Evolutionary conservation across 1,140 invertebrate species (phyloP).

Genomic region (Thaumatotibia leucotreta): DNA sequence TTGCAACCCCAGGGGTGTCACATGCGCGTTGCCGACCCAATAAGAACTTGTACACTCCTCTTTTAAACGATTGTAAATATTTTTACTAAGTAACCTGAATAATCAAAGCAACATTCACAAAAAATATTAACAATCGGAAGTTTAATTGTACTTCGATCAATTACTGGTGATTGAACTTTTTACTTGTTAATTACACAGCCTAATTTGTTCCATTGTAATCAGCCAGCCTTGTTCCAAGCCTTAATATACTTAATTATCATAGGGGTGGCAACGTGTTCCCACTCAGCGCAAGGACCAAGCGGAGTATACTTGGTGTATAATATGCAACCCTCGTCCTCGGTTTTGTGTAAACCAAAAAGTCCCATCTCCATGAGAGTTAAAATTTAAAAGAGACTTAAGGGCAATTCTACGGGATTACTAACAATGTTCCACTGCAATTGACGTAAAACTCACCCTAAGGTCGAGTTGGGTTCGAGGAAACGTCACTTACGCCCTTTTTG

Average conservation of each 20-base stretch:
- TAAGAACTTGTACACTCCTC: no score
- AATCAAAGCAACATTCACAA: no score
- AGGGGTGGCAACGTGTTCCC: not conserved
- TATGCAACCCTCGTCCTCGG: constrained; percentile 45
- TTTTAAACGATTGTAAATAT: no score
- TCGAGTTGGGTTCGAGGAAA: not conserved
- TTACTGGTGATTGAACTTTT: no score
- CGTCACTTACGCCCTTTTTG: not conserved
- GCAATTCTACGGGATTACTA: not conserved
- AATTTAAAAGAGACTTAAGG: not conserved
- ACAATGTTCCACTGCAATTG: not conserved
- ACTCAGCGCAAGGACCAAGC: not conserved
- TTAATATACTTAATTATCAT: not conserved
- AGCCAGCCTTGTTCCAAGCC: not conserved
- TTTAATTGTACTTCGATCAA: no score
- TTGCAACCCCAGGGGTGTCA: no score
- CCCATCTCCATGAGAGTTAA: not conserved
- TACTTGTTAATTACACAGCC: not conserved
- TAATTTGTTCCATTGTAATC: not conserved
- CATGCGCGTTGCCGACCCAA: no score
- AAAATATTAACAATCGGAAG: no score
- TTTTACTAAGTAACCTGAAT: no score
- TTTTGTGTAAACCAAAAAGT: constrained; percentile 21
- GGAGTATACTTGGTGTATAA: constrained; percentile 14
- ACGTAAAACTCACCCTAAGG: not conserved